Evolutionary conservation across 2,888 invertebrate genomes (phyloP), one percentile per base, ranked within the genome.

Genomic region (Opisthograptis luteolata): DNA sequence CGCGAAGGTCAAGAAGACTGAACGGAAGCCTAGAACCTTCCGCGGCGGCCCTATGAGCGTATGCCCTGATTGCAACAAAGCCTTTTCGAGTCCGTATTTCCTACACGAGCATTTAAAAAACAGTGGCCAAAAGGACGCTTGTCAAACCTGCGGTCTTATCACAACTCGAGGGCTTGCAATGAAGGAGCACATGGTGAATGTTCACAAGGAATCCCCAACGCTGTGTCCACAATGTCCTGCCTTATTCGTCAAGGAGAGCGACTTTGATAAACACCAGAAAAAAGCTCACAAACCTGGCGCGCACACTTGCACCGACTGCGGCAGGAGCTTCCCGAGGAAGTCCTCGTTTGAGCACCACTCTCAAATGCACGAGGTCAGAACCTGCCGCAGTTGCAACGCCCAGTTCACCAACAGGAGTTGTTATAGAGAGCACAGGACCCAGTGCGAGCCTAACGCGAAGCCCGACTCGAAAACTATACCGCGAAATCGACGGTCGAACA

Each of bases 401-500:
- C 88, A 89, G 48, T 90, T 88, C 55, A 76, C 85, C 0, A 89
- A 86, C 35, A 60, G 89, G 0, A 76, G 77, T 0, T 90, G 89
- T 42, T 89, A 88, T 25, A 75, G 88, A 8, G 80, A 78, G 34
- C 89, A 90, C 41, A 73, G 89, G 9, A 66, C 79, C 0, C 67
- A 68, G 8, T 90, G 89, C 41, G 89, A 88, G 31, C 88, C 89
- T 0, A 73, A 79, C 3, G 88, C 88, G 0, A 83, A 84, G 9
- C 87, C 87, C 0, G 73, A 79, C 36, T 56, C 67, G 0, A 73
- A 75, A 41, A 64, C 56, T 0, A 41, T 84, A 4, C 79, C 85
- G 0, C 62, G 79, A 3, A 78, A 66, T 24, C 70, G 79, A 0
- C 72, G 87, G 0, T 81, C 81, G 0, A 89, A 89, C 55, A 69